A percentile compares a stretch with the other conserved stretches of the same genome.
Conservation (phyloP, 1,140 invertebrate genomes). For the Carposina sasakii region DNA sequence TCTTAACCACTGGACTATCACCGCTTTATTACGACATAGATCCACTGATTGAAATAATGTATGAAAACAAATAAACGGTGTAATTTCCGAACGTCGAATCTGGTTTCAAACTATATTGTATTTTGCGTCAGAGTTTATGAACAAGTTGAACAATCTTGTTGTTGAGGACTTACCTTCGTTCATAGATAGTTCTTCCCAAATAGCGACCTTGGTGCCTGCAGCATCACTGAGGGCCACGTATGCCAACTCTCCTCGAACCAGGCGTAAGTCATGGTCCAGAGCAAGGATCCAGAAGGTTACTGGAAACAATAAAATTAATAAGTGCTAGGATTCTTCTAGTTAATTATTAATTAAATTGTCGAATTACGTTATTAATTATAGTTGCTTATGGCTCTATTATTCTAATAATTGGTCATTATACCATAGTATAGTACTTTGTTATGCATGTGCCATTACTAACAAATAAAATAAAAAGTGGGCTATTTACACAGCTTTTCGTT, state of each 20-base stretch:
- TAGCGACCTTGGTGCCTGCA: conserved; percentile 74
- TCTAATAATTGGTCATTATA: not conserved
- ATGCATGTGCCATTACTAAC: not conserved
- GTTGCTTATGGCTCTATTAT: no score
- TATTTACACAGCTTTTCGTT: no score
- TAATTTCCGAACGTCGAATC: not conserved
- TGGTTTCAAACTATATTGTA: no score
- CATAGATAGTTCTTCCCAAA: conserved; percentile 76
- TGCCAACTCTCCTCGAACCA: conserved; percentile 72
- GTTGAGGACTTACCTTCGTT: conserved; percentile 64
- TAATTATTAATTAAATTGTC: no score
- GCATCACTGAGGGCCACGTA: conserved; percentile 75
- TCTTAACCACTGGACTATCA: no score
- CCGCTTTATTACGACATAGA: no score
- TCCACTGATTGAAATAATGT: not conserved
- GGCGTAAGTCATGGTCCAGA: conserved; percentile 74
- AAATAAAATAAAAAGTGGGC: not conserved
- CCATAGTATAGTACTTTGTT: not conserved
- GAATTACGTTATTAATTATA: no score
- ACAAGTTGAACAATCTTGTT: no score
- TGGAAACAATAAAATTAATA: conserved; percentile 61
- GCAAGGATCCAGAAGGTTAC: conserved; percentile 78
- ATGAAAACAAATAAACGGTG: not conserved
- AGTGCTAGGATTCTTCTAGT: no score
- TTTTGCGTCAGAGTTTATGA: no score